Percentiles rank a stretch among this genome's conserved stretches.
These are phyloP conservation scores for Pterophyllum scalare DNA, from an alignment of 2,113 vertebrate species.

Conservation along the genomic window DNA sequence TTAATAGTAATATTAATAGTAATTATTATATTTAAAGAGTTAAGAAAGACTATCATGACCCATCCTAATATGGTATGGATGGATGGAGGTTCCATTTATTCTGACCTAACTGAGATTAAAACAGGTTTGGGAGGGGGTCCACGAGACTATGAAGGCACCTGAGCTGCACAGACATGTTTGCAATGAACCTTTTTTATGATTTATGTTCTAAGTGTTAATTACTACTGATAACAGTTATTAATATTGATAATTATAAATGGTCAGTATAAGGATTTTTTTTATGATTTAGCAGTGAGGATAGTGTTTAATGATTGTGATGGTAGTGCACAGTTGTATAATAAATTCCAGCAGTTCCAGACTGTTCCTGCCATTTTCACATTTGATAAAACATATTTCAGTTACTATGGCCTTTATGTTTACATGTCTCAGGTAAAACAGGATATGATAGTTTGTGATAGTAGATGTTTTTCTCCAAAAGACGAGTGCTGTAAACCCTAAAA, in stretches of 20 bases:
- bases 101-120: no score
- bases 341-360: background rate
- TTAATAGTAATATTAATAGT: no score
- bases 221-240: no score
- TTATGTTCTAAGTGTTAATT: no score
- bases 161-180: no score
- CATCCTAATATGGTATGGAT: background rate
- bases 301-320: background rate
- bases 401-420: background rate
- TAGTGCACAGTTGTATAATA: background rate
- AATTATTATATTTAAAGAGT: no score
- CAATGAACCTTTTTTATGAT: no score
- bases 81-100: no score
- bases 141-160: no score
- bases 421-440: background rate
- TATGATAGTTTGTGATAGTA: background rate
- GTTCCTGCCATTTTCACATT: background rate
- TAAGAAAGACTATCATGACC: background rate
- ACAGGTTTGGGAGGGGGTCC: no score
- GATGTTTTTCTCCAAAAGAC: background rate
- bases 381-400: background rate
- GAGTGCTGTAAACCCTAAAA: background rate
- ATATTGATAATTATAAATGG: no score
- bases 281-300: rapidly evolving
- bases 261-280: no score